Conservation (phyloP, 2,797 vertebrate genomes). For the Gallinago nigripennis region DNA sequence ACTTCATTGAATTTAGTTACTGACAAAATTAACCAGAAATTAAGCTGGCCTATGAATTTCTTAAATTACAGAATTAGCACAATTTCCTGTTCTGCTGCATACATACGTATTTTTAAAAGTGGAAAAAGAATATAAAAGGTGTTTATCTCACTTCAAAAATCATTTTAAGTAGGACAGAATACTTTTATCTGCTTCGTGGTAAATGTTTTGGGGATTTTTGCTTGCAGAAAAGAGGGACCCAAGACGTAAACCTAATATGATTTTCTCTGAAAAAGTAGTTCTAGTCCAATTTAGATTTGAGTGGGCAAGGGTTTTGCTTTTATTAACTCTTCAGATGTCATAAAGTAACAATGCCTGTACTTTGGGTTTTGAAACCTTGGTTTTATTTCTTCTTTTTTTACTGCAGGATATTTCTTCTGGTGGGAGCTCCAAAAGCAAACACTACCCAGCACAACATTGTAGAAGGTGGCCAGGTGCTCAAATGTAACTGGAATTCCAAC, state of each 20-base stretch:
- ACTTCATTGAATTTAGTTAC: not conserved
- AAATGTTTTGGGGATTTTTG: not conserved
- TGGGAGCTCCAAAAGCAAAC: constrained; percentile 84
- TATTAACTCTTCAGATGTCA: not conserved
- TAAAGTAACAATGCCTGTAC: not conserved
- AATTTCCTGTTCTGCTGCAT: not conserved
- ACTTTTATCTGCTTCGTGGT: not conserved
- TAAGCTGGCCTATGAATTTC: not conserved
- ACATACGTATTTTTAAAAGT: fast-evolving
- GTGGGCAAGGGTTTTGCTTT: not conserved
- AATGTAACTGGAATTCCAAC: constrained; percentile 75
- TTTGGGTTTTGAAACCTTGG: not conserved
- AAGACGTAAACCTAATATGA: not conserved
- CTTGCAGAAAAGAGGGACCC: not conserved
- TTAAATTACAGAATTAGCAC: not conserved
- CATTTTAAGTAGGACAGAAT: not conserved
- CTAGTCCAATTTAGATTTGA: not conserved
- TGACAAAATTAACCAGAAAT: not conserved
- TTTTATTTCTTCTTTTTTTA: not conserved
- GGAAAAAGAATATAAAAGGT: not conserved
- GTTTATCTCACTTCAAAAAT: not conserved
- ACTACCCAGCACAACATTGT: constrained; percentile 77
- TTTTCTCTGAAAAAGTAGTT: not conserved
- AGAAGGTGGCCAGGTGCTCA: constrained; percentile 82
- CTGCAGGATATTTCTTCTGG: constrained; percentile 75